Conservation (phyloP, 2,888 invertebrate genomes). For the Ochropleura leucogaster region DNA sequence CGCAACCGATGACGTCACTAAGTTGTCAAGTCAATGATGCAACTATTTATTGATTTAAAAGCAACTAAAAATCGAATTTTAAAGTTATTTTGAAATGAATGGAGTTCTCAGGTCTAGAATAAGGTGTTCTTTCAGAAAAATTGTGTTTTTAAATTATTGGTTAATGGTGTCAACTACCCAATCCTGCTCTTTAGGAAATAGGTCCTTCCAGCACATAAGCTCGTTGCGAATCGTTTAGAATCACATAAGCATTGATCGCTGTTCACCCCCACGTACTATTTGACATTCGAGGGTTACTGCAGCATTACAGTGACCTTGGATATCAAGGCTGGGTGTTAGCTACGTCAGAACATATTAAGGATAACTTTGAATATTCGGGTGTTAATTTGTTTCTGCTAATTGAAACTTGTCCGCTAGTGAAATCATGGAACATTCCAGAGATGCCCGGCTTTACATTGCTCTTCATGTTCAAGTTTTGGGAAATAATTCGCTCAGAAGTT, state of each 20-base stretch:
- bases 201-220: conserved; percentile 22
- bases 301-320: conserved; percentile 45
- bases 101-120: no score
- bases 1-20: no score
- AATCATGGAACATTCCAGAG: conserved; percentile 6
- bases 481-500: background rate
- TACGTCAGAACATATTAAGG: conserved; percentile 19
- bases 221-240: conserved; percentile 5
- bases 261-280: background rate
- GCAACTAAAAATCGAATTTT: no score
- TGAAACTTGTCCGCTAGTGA: background rate
- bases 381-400: background rate
- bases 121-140: no score
- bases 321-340: conserved; percentile 34
- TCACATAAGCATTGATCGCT: conserved; percentile 42
- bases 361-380: conserved; percentile 5
- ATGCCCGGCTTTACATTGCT: background rate
- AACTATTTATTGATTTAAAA: no score
- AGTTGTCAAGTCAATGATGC: no score
- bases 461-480: background rate
- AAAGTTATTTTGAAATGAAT: no score
- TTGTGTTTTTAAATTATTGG: no score
- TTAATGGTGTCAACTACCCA: no score
- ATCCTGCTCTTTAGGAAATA: background rate
- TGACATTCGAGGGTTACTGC: conserved; percentile 41